A percentile compares a stretch with the other conserved stretches of the same genome.
phyloP scores from a whole-genome alignment of 2,888 invertebrate genomes.

The Hyalella azteca region DNA sequence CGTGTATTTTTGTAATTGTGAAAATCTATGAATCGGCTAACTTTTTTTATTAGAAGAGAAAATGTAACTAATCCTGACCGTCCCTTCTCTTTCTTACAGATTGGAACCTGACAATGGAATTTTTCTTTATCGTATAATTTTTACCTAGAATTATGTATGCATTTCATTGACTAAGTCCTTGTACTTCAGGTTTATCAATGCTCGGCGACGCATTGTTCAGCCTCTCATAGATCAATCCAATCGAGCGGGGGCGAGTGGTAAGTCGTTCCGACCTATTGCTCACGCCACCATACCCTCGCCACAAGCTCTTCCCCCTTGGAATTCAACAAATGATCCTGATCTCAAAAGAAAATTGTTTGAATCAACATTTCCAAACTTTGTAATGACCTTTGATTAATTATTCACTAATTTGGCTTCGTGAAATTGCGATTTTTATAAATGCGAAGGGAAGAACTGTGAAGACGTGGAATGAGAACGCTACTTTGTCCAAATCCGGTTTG shows the following conservation, averaged over 20 bases:
- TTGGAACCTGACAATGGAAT: too few relatives aligned
- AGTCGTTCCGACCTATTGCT: slow-evolving; percentile 59
- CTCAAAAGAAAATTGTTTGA: too few relatives aligned
- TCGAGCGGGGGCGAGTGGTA: slow-evolving; percentile 65
- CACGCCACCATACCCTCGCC: slow-evolving; percentile 42
- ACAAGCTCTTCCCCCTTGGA: not conserved
- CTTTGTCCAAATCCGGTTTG: not conserved
- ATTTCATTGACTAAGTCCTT: slow-evolving; percentile 13
- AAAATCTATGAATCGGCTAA: too few relatives aligned
- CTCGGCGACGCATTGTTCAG: slow-evolving; percentile 69
- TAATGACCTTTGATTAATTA: too few relatives aligned
- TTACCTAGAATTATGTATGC: too few relatives aligned
- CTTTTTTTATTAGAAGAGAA: too few relatives aligned
- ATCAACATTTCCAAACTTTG: too few relatives aligned
- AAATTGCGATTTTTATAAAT: not conserved
- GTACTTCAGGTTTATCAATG: slow-evolving; percentile 68
- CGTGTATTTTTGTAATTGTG: too few relatives aligned
- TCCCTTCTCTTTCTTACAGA: too few relatives aligned
- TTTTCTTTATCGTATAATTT: too few relatives aligned
- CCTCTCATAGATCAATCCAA: slow-evolving; percentile 72
- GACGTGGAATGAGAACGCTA: not conserved
- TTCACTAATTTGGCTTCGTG: too few relatives aligned
- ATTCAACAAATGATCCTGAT: not conserved
- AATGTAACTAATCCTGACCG: too few relatives aligned
- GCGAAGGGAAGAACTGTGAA: not conserved